These are phyloP conservation scores for Pinctada fucata DNA, from an alignment of 2,888 invertebrate genomes.

Conservation along the genomic window DNA sequence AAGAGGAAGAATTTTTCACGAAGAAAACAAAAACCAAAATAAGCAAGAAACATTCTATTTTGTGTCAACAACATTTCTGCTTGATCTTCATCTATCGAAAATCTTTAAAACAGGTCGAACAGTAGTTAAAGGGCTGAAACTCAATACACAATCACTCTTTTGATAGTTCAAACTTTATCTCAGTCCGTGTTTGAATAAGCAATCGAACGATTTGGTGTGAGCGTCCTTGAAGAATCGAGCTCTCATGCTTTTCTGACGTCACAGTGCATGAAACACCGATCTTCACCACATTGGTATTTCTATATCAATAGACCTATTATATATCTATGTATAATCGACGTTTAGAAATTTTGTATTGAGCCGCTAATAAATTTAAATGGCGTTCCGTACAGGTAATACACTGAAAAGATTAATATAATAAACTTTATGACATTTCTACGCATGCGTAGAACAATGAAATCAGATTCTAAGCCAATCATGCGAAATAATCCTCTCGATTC, in stretches of 20 bases:
- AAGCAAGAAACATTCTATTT: too few species aligned
- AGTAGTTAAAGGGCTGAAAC: neutral
- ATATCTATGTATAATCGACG: neutral
- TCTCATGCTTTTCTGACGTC: neutral
- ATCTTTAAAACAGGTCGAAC: neutral
- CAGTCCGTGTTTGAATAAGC: neutral
- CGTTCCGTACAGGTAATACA: constrained; percentile 19
- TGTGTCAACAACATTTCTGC: too few species aligned
- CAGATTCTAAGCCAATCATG: constrained; percentile 38
- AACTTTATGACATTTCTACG: constrained; percentile 36
- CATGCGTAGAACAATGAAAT: constrained; percentile 39
- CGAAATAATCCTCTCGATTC: constrained; percentile 30
- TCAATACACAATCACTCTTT: constrained; percentile 1
- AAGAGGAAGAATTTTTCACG: too few species aligned
- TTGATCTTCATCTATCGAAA: neutral
- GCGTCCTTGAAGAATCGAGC: neutral
- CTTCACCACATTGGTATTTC: neutral
- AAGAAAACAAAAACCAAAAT: too few species aligned
- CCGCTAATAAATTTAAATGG: constrained; percentile 29
- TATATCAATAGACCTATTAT: neutral
- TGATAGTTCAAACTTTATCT: constrained; percentile 3
- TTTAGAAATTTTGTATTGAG: constrained; percentile 12
- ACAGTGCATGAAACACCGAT: constrained; percentile 1
- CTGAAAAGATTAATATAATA: constrained; percentile 33
- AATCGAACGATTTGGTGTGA: neutral